These are phyloP conservation scores for Astatotilapia flaviijosephi DNA, from an alignment of 2,113 vertebrate species.

Conservation along the genomic window DNA sequence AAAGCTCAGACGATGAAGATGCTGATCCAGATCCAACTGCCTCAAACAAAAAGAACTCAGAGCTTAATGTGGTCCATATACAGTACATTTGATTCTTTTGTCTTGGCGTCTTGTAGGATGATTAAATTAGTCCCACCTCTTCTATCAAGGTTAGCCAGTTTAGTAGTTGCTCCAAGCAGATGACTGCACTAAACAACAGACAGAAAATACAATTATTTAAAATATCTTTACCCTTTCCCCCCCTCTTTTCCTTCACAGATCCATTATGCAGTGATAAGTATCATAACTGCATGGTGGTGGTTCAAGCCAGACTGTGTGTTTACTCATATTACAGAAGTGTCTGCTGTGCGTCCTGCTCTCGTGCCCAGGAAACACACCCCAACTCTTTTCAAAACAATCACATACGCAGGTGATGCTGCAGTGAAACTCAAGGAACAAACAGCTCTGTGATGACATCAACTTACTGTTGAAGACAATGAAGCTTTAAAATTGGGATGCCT, in stretches of 20 bases:
- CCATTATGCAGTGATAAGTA: conserved; percentile 74
- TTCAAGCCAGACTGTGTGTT: conserved; percentile 79
- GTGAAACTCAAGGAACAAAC: neutral
- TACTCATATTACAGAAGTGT: conserved; percentile 80
- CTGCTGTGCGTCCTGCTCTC: conserved; percentile 75
- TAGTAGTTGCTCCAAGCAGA: neutral
- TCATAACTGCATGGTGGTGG: conserved; percentile 76
- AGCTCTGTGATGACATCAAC: neutral
- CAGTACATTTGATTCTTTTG: neutral
- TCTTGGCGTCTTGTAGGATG: neutral
- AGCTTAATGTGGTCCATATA: neutral
- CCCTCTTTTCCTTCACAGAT: conserved; percentile 43
- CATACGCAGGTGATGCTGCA: conserved; percentile 35
- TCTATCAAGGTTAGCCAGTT: neutral
- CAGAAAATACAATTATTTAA: neutral
- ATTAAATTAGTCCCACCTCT: neutral
- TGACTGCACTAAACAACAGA: neutral
- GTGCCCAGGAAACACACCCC: conserved; percentile 14
- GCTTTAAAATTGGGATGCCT: neutral
- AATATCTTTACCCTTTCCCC: neutral
- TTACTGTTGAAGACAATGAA: neutral
- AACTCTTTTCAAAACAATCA: conserved; percentile 16
- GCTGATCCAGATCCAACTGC: neutral
- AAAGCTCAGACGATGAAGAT: neutral
- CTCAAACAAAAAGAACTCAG: neutral